A percentile compares a stretch with the other conserved stretches of the same genome.
phyloP scores from a whole-genome alignment of 2,797 vertebrate genomes.

The Dromococcyx pavoninus region DNA sequence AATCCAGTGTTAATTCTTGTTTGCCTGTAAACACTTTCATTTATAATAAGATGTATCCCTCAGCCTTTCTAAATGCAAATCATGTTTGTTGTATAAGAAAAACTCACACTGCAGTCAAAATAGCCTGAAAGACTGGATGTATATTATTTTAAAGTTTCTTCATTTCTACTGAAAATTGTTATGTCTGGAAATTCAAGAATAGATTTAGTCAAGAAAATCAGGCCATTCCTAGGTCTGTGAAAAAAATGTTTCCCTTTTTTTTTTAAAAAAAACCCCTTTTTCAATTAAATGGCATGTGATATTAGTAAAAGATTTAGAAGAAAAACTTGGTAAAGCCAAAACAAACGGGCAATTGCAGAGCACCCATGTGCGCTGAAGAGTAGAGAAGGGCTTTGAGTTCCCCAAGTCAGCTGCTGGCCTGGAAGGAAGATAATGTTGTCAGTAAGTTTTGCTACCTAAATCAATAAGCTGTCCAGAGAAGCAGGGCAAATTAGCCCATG shows the following conservation, averaged over 20 bases:
- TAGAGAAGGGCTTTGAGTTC: not conserved
- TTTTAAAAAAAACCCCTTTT: not conserved
- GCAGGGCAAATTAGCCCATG: not conserved
- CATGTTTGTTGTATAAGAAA: not conserved
- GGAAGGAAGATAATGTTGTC: not conserved
- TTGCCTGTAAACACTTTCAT: not conserved
- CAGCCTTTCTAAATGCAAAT: slow-evolving; percentile 34
- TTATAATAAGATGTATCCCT: not conserved
- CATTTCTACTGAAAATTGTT: slow-evolving; percentile 1
- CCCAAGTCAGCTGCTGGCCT: not conserved
- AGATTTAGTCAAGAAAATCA: not conserved
- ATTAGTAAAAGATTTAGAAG: not conserved
- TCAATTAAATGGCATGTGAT: not conserved
- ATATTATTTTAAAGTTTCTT: not conserved
- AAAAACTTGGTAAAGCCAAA: not conserved
- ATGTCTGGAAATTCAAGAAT: not conserved
- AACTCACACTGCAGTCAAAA: not conserved
- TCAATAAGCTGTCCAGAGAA: not conserved
- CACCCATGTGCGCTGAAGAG: not conserved
- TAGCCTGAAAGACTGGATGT: not conserved
- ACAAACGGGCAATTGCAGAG: not conserved
- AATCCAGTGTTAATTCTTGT: not conserved
- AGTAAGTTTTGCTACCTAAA: not conserved
- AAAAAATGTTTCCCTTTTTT: not conserved
- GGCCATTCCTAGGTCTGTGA: not conserved